phyloP scores from a whole-genome alignment of 2,113 vertebrate species.

The Taurulus bubalis region DNA sequence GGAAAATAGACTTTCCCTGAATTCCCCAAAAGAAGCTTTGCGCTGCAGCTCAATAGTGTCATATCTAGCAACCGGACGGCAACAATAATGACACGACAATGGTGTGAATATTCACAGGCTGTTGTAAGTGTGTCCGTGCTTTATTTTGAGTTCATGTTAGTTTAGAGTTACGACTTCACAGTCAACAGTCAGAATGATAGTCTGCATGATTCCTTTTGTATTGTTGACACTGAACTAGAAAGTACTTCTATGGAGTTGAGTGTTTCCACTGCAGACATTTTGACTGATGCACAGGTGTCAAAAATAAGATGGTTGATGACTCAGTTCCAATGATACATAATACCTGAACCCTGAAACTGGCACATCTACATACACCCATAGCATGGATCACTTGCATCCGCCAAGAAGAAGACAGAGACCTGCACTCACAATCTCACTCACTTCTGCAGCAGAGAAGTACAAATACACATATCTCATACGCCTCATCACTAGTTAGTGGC shows the following conservation, averaged over 20 bases:
- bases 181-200: not conserved
- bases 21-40: not conserved
- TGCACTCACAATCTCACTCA: not conserved
- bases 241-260: not conserved
- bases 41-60: not conserved
- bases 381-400: not conserved
- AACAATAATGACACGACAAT: not conserved
- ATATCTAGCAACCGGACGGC: not conserved
- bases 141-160: not conserved
- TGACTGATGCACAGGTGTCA: conserved; percentile 2
- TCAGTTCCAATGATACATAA: not conserved
- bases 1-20: not conserved
- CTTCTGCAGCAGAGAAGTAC: not conserved
- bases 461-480: not conserved
- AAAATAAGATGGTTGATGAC: too few relatives aligned
- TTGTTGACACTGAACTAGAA: not conserved
- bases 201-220: not conserved
- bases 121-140: too few relatives aligned
- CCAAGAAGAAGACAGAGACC: not conserved
- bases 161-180: not conserved
- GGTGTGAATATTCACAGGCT: not conserved
- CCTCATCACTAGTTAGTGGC: conserved; percentile 38
- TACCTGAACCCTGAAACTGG: not conserved
- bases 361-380: not conserved
- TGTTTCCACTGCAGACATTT: not conserved